Conservation (phyloP, 2,888 invertebrate genomes). For the Phoenoteleia sp. region DNA sequence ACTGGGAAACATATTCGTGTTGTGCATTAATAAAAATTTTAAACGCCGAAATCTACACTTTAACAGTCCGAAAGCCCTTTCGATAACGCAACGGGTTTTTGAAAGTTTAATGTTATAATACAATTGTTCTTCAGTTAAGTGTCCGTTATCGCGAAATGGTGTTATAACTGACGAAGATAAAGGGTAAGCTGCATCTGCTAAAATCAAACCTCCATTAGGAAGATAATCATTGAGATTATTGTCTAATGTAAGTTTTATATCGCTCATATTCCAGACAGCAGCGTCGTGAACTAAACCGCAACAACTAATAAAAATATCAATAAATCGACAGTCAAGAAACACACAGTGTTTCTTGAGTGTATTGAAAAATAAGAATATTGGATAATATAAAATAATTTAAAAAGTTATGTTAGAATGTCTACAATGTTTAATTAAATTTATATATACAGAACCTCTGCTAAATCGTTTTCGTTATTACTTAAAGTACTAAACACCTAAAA, state of each 20-base stretch:
- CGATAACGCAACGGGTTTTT: constrained; percentile 13
- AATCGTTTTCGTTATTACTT: too few species aligned
- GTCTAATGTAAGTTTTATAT: not conserved
- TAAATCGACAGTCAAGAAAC: not conserved
- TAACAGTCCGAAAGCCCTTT: constrained; percentile 19
- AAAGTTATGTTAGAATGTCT: too few species aligned
- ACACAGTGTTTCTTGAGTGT: too few species aligned
- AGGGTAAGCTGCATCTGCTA: constrained; percentile 28
- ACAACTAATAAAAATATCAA: not conserved
- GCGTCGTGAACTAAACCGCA: constrained; percentile 16
- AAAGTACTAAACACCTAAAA: too few species aligned
- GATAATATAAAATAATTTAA: too few species aligned
- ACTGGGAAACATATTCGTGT: not conserved
- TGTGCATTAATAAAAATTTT: not conserved
- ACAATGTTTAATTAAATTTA: too few species aligned
- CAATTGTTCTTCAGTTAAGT: constrained; percentile 3
- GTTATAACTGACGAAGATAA: not conserved
- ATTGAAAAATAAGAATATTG: too few species aligned
- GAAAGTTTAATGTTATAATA: constrained; percentile 24
- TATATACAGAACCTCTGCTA: too few species aligned
- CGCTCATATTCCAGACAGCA: constrained; percentile 8
- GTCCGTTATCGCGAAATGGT: constrained; percentile 30
- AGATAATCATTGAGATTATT: not conserved
- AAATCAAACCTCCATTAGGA: not conserved
- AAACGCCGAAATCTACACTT: constrained; percentile 18